phyloP scores from a whole-genome alignment of 2,888 invertebrate species.

The Diloba caeruleocephala region DNA sequence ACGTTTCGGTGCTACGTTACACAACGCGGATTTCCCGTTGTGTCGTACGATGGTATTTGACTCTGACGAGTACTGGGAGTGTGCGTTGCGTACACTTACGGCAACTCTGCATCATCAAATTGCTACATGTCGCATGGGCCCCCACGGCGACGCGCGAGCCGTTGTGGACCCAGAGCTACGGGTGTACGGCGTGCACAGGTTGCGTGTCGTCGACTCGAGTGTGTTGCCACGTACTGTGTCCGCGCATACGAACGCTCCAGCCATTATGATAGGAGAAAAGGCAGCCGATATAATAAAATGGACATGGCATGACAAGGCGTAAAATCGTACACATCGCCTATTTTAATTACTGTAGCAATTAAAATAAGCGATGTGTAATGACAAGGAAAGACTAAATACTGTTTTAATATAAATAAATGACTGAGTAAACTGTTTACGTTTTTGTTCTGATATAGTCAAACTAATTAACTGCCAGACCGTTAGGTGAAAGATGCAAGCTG shows the following conservation, averaged over 20 bases:
- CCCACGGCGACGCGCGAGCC: slow-evolving; percentile 88
- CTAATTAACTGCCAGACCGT: too few species aligned
- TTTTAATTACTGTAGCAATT: slow-evolving; percentile 25
- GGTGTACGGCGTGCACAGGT: slow-evolving; percentile 89
- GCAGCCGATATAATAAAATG: slow-evolving; percentile 91
- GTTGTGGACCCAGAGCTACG: slow-evolving; percentile 91
- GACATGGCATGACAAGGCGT: slow-evolving; percentile 69
- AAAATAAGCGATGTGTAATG: slow-evolving; percentile 15
- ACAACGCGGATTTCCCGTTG: slow-evolving; percentile 85
- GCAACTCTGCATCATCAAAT: slow-evolving; percentile 91
- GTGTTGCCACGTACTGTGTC: slow-evolving; percentile 91
- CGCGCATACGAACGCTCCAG: slow-evolving; percentile 92
- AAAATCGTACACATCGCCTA: too few species aligned
- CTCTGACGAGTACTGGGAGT: slow-evolving; percentile 92
- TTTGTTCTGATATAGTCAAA: too few species aligned
- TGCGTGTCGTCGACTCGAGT: slow-evolving; percentile 92
- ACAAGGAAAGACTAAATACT: not conserved
- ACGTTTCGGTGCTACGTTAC: slow-evolving; percentile 85
- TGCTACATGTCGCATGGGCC: slow-evolving; percentile 93
- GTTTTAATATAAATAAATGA: slow-evolving; percentile 17
- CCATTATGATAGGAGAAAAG: slow-evolving; percentile 92
- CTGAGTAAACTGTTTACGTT: not conserved
- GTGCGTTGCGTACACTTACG: slow-evolving; percentile 90
- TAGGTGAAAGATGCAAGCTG: too few species aligned
- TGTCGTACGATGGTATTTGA: slow-evolving; percentile 85